Conservation (phyloP, 2,888 invertebrate genomes). For the Caenorhabditis sinica region DNA sequence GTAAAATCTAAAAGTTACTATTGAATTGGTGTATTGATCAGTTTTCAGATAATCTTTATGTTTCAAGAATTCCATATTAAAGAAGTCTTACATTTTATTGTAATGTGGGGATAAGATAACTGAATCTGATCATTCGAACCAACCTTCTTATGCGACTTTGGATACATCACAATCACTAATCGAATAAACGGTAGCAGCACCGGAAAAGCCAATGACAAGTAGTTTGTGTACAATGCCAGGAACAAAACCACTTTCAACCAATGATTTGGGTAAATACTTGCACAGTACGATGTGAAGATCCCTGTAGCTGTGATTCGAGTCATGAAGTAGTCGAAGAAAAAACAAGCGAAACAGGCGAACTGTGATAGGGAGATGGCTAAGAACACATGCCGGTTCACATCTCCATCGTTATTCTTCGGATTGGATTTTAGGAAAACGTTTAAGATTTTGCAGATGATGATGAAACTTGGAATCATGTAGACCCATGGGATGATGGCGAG, state of each 20-base stretch:
- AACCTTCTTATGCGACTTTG: slow-evolving; percentile 16
- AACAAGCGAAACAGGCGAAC: slow-evolving; percentile 19
- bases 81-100: too few species aligned
- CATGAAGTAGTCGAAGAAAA: slow-evolving; percentile 37
- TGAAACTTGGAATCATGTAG: slow-evolving; percentile 39
- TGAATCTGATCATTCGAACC: too few species aligned
- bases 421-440: slow-evolving; percentile 12
- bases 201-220: slow-evolving; percentile 31
- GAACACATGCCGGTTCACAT: slow-evolving; percentile 38
- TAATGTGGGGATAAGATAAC: too few species aligned
- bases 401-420: background rate
- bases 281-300: slow-evolving; percentile 48
- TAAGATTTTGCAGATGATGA: slow-evolving; percentile 24
- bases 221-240: slow-evolving; percentile 29
- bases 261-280: slow-evolving; percentile 34
- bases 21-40: too few species aligned
- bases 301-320: slow-evolving; percentile 39
- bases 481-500: slow-evolving; percentile 37
- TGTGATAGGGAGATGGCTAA: slow-evolving; percentile 35
- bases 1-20: too few species aligned
- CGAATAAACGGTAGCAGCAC: slow-evolving; percentile 19
- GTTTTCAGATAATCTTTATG: too few species aligned
- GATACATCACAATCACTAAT: slow-evolving; percentile 23
- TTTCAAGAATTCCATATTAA: too few species aligned
- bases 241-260: slow-evolving; percentile 19